phyloP scores from a whole-genome alignment of 2,888 invertebrate species.

The Thymelicus acteon region DNA sequence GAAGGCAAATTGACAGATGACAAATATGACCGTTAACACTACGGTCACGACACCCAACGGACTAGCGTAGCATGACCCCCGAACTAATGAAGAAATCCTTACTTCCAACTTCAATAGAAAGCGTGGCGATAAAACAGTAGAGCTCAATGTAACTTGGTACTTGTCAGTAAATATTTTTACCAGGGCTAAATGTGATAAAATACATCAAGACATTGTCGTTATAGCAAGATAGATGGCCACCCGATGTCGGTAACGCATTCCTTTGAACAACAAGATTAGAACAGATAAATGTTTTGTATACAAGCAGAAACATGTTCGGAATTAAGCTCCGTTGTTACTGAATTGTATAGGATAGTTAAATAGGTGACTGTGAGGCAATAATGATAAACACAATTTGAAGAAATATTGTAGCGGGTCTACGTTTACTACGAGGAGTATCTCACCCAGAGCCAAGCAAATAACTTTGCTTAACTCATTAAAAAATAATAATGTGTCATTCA shows the following conservation, averaged over 20 bases:
- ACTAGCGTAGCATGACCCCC: slow-evolving; percentile 57
- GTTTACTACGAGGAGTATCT: neutral
- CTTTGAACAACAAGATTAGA: slow-evolving; percentile 67
- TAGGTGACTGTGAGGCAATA: slow-evolving; percentile 31
- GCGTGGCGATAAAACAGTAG: slow-evolving; percentile 39
- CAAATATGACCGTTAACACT: slow-evolving; percentile 82
- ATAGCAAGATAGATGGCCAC: slow-evolving; percentile 74
- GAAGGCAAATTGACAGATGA: slow-evolving; percentile 83
- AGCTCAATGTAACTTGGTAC: slow-evolving; percentile 57
- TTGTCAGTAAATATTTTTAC: slow-evolving; percentile 76
- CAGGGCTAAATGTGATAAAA: slow-evolving; percentile 79
- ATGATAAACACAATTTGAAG: slow-evolving; percentile 30
- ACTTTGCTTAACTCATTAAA: neutral
- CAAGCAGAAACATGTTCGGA: slow-evolving; percentile 49
- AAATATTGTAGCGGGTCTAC: slow-evolving; percentile 24
- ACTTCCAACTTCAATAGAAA: slow-evolving; percentile 12
- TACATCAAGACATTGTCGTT: slow-evolving; percentile 83
- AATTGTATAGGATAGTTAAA: slow-evolving; percentile 48
- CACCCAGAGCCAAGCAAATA: too few species aligned
- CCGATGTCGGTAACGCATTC: slow-evolving; percentile 69
- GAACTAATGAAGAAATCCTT: slow-evolving; percentile 36
- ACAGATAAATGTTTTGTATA: slow-evolving; percentile 59
- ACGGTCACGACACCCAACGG: slow-evolving; percentile 61
- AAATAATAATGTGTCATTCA: neutral
- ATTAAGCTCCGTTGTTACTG: slow-evolving; percentile 59